Conservation (phyloP, 2,797 vertebrate genomes). For the Euphonia xanthogaster region DNA sequence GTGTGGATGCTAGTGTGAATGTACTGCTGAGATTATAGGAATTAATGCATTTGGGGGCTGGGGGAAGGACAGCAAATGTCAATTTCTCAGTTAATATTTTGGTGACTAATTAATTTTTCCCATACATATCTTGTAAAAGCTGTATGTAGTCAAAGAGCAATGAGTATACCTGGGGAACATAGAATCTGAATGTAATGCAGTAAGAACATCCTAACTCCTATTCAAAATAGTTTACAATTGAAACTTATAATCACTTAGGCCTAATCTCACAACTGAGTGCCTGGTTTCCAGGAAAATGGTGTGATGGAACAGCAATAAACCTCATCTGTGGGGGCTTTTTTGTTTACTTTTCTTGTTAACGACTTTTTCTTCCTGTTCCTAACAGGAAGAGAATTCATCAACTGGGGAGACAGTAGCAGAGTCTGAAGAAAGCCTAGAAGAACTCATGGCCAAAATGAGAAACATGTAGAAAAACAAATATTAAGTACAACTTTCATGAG, state of each 20-base stretch:
- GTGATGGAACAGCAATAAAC: not conserved
- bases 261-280: not conserved
- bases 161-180: not conserved
- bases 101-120: not conserved
- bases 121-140: not conserved
- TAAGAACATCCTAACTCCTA: not conserved
- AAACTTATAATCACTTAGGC: not conserved
- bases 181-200: not conserved
- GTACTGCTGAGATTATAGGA: not conserved
- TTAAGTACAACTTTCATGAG: not conserved
- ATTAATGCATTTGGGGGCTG: not conserved
- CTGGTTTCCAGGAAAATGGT: not conserved
- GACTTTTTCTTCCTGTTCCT: not conserved
- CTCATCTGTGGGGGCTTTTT: rapidly evolving
- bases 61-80: not conserved
- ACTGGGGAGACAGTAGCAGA: slow-evolving; percentile 80
- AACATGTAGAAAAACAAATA: slow-evolving; percentile 77
- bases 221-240: not conserved
- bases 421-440: slow-evolving; percentile 90
- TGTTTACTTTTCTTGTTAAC: not conserved
- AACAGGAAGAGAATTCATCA: slow-evolving; percentile 61
- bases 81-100: not conserved
- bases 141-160: not conserved
- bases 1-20: not conserved
- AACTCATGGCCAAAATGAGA: slow-evolving; percentile 95